Evolutionary conservation across 2,888 invertebrate species (phyloP).

Genomic region (Trichopria drosophilae): DNA sequence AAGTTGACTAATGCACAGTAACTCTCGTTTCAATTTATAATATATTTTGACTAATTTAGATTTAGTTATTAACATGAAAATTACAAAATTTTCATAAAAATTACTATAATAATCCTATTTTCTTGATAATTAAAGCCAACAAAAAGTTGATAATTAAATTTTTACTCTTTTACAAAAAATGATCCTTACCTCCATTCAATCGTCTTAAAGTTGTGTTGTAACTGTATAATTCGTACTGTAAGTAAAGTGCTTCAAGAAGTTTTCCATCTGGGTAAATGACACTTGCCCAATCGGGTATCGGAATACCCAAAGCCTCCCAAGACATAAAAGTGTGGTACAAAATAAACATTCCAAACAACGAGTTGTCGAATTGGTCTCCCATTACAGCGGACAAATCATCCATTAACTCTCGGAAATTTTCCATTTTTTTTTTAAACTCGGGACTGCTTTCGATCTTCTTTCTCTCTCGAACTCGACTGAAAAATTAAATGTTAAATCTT

Average conservation of each 20-base stretch:
- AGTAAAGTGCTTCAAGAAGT: conserved; percentile 14
- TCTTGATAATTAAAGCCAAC: too few relatives aligned
- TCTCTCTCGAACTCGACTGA: conserved; percentile 40
- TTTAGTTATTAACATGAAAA: too few relatives aligned
- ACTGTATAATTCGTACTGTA: conserved; percentile 21
- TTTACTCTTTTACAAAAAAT: too few relatives aligned
- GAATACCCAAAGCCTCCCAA: conserved; percentile 15
- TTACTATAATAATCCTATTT: too few relatives aligned
- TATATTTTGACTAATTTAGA: too few relatives aligned
- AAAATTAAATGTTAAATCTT: conserved; percentile 1
- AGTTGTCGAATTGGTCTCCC: conserved; percentile 34
- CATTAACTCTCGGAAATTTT: conserved; percentile 33
- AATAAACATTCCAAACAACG: conserved; percentile 11
- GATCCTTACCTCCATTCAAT: conserved; percentile 28
- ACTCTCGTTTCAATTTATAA: too few relatives aligned
- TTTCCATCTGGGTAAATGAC: conserved; percentile 25
- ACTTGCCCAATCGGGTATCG: conserved; percentile 24
- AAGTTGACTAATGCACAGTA: too few relatives aligned
- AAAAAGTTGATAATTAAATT: too few relatives aligned
- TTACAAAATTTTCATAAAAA: too few relatives aligned
- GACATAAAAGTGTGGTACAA: conserved; percentile 23
- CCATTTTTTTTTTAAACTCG: conserved; percentile 32
- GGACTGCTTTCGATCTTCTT: conserved; percentile 24
- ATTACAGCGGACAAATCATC: conserved; percentile 34
- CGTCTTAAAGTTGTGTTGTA: conserved; percentile 23